Evolutionary conservation across 2,888 invertebrate genomes (phyloP).

Genomic region (Sturmia bella): DNA sequence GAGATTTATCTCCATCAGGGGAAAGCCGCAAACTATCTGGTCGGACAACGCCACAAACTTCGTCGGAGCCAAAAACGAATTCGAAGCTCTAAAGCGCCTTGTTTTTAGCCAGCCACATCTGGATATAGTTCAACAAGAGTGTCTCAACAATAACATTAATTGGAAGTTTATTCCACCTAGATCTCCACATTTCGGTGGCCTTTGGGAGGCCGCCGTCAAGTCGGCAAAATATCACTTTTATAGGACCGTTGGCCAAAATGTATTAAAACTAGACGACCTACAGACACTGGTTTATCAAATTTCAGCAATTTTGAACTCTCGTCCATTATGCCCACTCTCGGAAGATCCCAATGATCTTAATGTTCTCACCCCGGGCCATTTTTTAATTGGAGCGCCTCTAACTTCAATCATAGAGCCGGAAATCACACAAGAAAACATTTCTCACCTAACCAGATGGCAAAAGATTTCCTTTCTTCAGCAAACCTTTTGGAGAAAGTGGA

Average conservation of each 20-base stretch:
- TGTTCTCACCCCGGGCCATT: constrained; percentile 44
- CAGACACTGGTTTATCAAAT: too few species aligned
- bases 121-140: background rate
- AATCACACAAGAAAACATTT: constrained; percentile 6
- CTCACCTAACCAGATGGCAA: constrained; percentile 56
- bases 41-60: background rate
- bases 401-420: constrained; percentile 22
- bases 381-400: constrained; percentile 38
- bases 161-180: background rate
- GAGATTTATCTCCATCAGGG: background rate
- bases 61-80: background rate
- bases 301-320: too few species aligned
- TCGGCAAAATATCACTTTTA: background rate
- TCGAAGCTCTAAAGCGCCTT: background rate
- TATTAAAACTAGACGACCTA: background rate
- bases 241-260: background rate
- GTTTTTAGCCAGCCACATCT: background rate
- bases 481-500: constrained; percentile 17
- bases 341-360: constrained; percentile 24
- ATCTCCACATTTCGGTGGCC: background rate
- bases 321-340: too few species aligned
- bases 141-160: background rate
- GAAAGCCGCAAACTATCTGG: background rate
- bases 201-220: background rate
- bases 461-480: constrained; percentile 36